Conservation (phyloP, 2,888 invertebrate genomes). For the Erpobdella octoculata region DNA sequence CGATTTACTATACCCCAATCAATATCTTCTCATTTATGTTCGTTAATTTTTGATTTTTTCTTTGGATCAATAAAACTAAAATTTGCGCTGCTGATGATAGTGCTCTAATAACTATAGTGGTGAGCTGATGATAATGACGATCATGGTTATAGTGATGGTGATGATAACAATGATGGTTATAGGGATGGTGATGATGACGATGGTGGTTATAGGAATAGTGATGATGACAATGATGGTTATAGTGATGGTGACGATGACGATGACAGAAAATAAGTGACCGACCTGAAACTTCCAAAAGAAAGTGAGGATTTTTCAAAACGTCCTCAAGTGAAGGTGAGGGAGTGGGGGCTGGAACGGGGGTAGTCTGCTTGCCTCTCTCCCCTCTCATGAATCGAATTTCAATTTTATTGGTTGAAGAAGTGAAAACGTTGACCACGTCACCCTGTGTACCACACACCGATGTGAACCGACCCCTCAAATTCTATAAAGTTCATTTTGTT, state of each 20-base stretch:
- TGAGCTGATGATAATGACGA: background rate
- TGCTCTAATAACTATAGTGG: background rate
- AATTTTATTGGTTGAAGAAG: conserved; percentile 15
- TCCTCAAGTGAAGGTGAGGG: background rate
- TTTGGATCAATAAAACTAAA: too few species aligned
- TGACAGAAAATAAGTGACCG: background rate
- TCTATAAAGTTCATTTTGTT: background rate
- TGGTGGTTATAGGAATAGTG: background rate
- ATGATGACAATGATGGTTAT: background rate
- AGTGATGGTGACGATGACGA: background rate
- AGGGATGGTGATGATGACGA: background rate
- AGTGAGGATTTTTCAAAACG: conserved; percentile 2
- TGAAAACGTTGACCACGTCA: conserved; percentile 21
- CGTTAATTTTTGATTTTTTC: too few species aligned
- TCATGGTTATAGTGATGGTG: background rate
- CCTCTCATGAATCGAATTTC: conserved; percentile 25
- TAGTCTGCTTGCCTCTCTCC: background rate
- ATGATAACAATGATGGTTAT: background rate
- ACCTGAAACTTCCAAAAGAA: conserved; percentile 4
- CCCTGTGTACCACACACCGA: conserved; percentile 24
- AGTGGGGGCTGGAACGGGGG: background rate
- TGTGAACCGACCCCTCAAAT: background rate
- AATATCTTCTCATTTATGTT: background rate
- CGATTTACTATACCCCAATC: background rate
- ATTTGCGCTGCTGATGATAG: too few species aligned